Evolutionary conservation across 2,113 vertebrate species (phyloP).

Genomic region (Rhabdomys dilectus): DNA sequence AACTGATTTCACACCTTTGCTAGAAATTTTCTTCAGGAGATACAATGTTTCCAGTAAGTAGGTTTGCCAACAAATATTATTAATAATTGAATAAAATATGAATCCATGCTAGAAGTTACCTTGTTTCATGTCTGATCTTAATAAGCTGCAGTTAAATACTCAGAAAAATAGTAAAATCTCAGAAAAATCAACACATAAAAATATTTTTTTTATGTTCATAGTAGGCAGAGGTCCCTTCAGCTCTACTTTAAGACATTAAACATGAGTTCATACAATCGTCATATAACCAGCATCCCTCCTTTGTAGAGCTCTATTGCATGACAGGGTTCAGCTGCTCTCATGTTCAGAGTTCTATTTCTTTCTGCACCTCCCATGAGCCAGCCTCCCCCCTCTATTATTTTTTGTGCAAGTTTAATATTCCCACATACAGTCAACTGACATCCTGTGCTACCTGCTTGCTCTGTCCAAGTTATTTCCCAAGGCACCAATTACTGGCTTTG

Average conservation of each 20-base stretch:
- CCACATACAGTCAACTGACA: not conserved
- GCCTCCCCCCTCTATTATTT: not conserved
- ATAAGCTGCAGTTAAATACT: not conserved
- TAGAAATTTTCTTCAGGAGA: not conserved
- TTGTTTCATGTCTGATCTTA: conserved; percentile 7
- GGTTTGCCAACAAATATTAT: not conserved
- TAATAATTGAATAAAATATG: not conserved
- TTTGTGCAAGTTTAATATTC: conserved; percentile 47
- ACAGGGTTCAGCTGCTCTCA: not conserved
- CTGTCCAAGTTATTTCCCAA: conserved; percentile 42
- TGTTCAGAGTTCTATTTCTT: not conserved
- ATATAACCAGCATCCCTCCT: not conserved
- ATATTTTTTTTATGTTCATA: not conserved
- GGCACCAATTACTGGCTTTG: conserved; percentile 23
- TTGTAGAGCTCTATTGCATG: not conserved
- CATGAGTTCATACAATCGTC: not conserved
- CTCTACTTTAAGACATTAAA: not conserved
- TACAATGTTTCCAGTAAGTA: not conserved
- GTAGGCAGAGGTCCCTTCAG: not conserved
- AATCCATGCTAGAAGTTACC: not conserved
- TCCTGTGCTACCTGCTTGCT: not conserved
- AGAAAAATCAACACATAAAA: not conserved
- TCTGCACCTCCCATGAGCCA: not conserved
- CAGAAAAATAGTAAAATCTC: not conserved
- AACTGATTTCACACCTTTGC: not conserved